Evolutionary conservation across 2,113 vertebrate genomes (phyloP).

Genomic region (Condylura cristata): DNA sequence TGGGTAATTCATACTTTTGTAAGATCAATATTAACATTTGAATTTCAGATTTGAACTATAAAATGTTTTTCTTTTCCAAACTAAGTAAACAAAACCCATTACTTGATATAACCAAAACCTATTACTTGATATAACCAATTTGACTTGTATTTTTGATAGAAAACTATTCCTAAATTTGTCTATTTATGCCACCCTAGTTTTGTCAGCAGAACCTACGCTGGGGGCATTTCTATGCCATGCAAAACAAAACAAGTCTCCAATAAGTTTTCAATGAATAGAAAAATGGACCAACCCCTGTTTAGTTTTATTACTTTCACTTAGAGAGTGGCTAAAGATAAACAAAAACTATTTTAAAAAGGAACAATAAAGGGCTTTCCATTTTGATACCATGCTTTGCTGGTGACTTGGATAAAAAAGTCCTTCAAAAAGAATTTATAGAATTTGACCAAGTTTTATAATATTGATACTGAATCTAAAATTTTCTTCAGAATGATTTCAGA

Average conservation of each 20-base stretch:
- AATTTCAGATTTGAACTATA: background rate
- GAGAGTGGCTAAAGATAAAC: conserved; percentile 9
- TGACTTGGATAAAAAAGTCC: background rate
- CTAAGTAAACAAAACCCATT: conserved; percentile 33
- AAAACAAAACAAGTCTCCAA: conserved; percentile 7
- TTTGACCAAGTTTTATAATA: background rate
- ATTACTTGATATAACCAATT: conserved; percentile 2
- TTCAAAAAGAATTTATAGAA: background rate
- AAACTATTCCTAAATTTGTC: background rate
- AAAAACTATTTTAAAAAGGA: background rate
- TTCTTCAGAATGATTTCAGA: conserved; percentile 4
- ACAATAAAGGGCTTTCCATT: background rate
- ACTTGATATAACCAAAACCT: background rate
- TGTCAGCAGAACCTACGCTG: background rate
- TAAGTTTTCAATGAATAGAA: background rate
- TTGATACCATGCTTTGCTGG: background rate
- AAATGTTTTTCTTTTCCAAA: background rate
- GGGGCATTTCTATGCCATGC: background rate
- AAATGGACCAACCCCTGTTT: background rate
- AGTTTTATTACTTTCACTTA: conserved; percentile 39
- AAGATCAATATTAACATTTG: background rate
- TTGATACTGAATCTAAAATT: background rate
- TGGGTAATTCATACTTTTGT: conserved; percentile 33
- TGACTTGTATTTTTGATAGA: conserved; percentile 16
- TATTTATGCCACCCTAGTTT: background rate